phyloP scores from a whole-genome alignment of 2,888 invertebrate genomes.

The Meloe dianella region DNA sequence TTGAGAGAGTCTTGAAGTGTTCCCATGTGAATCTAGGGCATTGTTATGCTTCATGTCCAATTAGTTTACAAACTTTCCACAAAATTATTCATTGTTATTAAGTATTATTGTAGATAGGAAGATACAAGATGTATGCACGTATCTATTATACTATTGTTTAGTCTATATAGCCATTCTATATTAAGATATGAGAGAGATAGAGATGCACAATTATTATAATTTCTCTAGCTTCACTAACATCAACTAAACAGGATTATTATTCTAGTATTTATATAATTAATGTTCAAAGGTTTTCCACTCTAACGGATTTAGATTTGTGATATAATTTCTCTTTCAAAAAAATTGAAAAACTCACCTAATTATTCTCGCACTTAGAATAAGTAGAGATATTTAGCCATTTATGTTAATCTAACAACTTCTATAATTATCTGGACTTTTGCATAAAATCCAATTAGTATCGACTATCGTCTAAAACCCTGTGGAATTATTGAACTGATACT shows the following conservation, averaged over 20 bases:
- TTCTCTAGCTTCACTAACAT: background rate
- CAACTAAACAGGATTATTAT: no score
- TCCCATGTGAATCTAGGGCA: constrained; percentile 23
- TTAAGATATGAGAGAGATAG: background rate
- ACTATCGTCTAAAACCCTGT: constrained; percentile 28
- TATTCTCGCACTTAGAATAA: no score
- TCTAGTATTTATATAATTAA: no score
- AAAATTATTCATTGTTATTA: constrained; percentile 17
- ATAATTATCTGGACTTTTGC: constrained; percentile 26
- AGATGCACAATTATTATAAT: no score
- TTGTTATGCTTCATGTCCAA: constrained; percentile 27
- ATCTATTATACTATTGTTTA: background rate
- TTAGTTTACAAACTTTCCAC: constrained; percentile 27
- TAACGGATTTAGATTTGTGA: no score
- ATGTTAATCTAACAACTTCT: constrained; percentile 14
- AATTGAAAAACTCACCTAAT: background rate
- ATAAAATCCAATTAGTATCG: constrained; percentile 32
- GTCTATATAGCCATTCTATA: background rate
- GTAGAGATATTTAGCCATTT: background rate
- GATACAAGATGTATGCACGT: background rate
- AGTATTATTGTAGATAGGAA: background rate
- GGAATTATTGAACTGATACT: constrained; percentile 32
- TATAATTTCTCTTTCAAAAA: background rate
- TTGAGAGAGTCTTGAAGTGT: constrained; percentile 22
- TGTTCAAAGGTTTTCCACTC: no score